Evolutionary conservation across 1,140 invertebrate genomes (phyloP).

Genomic region (Habropoda laboriosa): DNA sequence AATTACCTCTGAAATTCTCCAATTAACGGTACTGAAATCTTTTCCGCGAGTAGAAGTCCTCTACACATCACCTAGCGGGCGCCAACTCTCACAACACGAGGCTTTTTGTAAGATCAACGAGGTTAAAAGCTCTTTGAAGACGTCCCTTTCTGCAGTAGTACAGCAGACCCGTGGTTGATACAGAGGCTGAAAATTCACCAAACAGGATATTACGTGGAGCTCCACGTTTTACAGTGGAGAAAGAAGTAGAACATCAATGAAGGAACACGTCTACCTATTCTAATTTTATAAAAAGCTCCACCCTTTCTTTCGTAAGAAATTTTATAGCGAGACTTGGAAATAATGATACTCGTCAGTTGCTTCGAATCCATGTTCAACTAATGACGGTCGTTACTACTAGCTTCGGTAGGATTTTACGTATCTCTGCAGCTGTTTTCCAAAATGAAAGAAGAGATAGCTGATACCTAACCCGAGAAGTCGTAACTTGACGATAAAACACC

Average conservation of each 20-base stretch:
- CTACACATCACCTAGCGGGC: too few relatives aligned
- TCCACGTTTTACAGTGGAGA: not conserved
- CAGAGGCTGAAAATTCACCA: not conserved
- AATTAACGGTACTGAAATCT: conserved; percentile 62
- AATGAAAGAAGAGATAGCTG: not conserved
- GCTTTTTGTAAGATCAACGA: conserved; percentile 41
- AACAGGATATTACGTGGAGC: conserved; percentile 30
- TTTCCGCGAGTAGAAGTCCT: too few relatives aligned
- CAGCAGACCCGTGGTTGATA: not conserved
- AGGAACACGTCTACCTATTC: too few relatives aligned
- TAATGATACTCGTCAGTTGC: too few relatives aligned
- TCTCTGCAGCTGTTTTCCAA: not conserved
- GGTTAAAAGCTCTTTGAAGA: conserved; percentile 55
- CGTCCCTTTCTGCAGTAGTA: not conserved
- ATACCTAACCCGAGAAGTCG: not conserved
- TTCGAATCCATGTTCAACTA: conserved; percentile 11
- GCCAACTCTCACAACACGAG: conserved; percentile 16
- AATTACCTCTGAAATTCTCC: conserved; percentile 40
- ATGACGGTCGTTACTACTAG: not conserved
- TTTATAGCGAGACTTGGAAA: not conserved
- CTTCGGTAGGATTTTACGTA: not conserved
- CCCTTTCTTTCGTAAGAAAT: not conserved
- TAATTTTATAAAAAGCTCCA: conserved; percentile 1
- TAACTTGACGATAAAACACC: not conserved
- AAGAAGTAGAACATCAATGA: not conserved